Evolutionary conservation across 2,113 vertebrate species (phyloP).

Genomic region (Marcusenius ussheri): DNA sequence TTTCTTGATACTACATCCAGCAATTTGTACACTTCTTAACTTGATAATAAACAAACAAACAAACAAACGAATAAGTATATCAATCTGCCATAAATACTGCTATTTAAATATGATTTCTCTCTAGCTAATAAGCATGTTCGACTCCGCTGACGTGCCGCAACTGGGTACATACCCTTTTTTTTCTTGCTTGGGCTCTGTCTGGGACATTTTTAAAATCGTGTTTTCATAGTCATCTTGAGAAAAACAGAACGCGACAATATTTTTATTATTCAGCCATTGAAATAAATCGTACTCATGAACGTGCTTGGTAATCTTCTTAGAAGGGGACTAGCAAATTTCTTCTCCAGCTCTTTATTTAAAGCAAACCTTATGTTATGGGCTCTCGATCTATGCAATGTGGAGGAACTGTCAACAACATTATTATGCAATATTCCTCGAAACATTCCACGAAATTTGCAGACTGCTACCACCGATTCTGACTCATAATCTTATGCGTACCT

Average conservation of each 20-base stretch:
- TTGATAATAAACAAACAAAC: not conserved
- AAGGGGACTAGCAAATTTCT: not conserved
- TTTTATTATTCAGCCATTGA: not conserved
- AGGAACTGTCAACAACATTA: not conserved
- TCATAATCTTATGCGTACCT: not conserved
- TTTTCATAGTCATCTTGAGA: constrained; percentile 45
- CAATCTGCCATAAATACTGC: not conserved
- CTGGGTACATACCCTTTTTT: constrained; percentile 43
- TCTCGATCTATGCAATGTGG: not conserved
- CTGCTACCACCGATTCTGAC: not conserved
- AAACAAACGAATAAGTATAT: not conserved
- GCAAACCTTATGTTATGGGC: not conserved
- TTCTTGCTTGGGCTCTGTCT: constrained; percentile 45
- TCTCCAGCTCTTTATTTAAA: not conserved
- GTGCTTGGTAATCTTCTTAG: not conserved
- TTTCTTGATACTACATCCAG: not conserved
- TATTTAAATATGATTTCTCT: not conserved
- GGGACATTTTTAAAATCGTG: constrained; percentile 52
- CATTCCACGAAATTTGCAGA: not conserved
- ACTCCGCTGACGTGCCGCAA: not conserved
- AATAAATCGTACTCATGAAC: not conserved
- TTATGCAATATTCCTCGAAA: not conserved
- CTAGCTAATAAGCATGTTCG: not conserved
- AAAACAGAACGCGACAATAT: not conserved
- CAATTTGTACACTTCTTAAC: not conserved